Evolutionary conservation across 2,797 vertebrate genomes (phyloP).

Genomic region (Mallotus villosus): DNA sequence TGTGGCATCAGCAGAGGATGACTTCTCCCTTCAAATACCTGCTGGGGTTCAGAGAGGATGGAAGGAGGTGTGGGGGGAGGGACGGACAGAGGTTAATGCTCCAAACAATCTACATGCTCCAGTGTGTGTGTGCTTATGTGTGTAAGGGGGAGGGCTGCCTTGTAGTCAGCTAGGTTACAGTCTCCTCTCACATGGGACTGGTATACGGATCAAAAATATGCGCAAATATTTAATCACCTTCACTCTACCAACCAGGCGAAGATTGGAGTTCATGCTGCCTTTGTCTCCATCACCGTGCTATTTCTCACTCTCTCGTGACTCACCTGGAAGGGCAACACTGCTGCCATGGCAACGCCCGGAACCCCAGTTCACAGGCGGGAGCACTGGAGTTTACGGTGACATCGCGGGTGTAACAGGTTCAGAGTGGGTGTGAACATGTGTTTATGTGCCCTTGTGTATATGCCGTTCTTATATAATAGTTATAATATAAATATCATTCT

Average conservation of each 20-base stretch:
- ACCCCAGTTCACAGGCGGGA: conserved; percentile 50
- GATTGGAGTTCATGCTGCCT: neutral
- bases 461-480: neutral
- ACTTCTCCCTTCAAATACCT: neutral
- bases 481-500: too few relatives aligned
- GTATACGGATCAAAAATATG: too few relatives aligned
- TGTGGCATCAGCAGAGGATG: neutral
- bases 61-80: too few relatives aligned
- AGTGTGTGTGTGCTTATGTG: too few relatives aligned
- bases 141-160: too few relatives aligned
- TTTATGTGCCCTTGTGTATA: conserved; percentile 4
- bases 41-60: neutral
- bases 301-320: conserved; percentile 29
- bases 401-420: conserved; percentile 15
- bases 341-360: conserved; percentile 36
- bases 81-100: neutral
- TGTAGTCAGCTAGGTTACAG: too few relatives aligned
- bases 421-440: conserved; percentile 18
- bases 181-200: too few relatives aligned
- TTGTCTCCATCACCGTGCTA: conserved; percentile 25
- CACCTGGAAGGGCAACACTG: conserved; percentile 35
- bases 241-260: neutral
- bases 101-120: too few relatives aligned
- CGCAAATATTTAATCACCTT: neutral
- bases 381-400: conserved; percentile 37